These are phyloP conservation scores for Amphibalanus amphitrite DNA, from an alignment of 1,140 invertebrate genomes.

Conservation along the genomic window DNA sequence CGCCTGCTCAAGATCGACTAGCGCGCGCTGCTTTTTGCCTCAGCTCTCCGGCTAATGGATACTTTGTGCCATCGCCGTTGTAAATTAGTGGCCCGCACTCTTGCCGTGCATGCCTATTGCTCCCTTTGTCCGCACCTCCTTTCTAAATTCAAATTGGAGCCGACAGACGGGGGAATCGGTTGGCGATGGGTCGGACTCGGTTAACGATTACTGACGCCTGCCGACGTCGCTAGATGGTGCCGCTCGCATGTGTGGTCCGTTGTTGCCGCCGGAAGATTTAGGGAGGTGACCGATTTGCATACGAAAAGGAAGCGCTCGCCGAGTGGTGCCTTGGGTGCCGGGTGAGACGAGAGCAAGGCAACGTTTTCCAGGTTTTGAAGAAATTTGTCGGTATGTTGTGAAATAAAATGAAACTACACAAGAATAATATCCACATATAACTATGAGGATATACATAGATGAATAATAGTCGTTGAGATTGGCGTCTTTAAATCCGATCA, in stretches of 20 bases:
- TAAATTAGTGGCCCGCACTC: neutral
- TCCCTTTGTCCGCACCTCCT: neutral
- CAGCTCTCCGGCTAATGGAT: neutral
- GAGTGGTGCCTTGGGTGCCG: too few relatives aligned
- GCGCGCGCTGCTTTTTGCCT: neutral
- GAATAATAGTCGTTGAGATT: too few relatives aligned
- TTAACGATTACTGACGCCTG: neutral
- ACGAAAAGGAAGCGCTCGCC: neutral
- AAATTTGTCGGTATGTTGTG: too few relatives aligned
- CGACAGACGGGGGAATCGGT: neutral
- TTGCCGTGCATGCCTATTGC: neutral
- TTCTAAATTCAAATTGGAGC: neutral
- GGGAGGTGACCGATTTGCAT: neutral
- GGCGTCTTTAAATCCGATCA: too few relatives aligned
- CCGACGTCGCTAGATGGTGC: neutral
- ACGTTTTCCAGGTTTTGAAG: too few relatives aligned
- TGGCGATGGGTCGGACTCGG: neutral
- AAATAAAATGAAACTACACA: too few relatives aligned
- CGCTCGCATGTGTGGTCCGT: neutral
- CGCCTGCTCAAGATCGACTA: neutral
- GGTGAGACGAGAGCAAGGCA: too few relatives aligned
- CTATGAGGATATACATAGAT: too few relatives aligned
- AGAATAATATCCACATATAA: too few relatives aligned
- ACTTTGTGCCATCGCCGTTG: neutral
- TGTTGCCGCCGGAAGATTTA: neutral